These are phyloP conservation scores for Calcarius lapponicus DNA, from an alignment of 2,797 vertebrate genomes.

Conservation along the genomic window DNA sequence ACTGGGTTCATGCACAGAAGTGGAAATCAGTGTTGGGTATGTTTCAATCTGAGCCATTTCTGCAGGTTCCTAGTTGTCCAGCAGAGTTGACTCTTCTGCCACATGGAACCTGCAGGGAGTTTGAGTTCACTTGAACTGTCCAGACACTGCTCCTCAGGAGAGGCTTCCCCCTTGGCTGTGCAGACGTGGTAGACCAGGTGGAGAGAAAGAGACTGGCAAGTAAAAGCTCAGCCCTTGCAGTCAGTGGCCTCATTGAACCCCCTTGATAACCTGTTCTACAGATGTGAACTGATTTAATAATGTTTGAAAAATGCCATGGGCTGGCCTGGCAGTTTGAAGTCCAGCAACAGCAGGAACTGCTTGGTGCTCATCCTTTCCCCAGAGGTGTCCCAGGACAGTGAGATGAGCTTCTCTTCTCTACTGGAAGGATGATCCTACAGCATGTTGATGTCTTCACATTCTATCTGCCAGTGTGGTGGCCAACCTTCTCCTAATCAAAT, in stretches of 20 bases:
- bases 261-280: neutral
- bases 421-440: neutral
- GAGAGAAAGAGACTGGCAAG: neutral
- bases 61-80: neutral
- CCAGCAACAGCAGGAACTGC: neutral
- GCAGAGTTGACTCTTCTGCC: neutral
- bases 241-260: neutral
- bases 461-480: neutral
- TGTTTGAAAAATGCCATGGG: neutral
- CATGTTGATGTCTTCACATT: neutral
- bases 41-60: neutral
- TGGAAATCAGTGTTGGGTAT: neutral
- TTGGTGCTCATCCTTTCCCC: neutral
- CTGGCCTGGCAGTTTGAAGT: neutral
- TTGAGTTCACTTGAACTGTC: neutral
- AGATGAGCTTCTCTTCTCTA: neutral
- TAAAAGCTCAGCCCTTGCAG: neutral
- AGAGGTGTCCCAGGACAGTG: neutral
- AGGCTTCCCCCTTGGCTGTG: neutral
- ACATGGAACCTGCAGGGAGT: accelerated
- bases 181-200: neutral
- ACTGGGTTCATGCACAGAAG: neutral
- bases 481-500: neutral
- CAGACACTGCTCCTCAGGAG: neutral
- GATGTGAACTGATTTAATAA: neutral